These are phyloP conservation scores for Rhagoletis pomonella DNA, from an alignment of 1,140 invertebrate genomes.

Conservation along the genomic window DNA sequence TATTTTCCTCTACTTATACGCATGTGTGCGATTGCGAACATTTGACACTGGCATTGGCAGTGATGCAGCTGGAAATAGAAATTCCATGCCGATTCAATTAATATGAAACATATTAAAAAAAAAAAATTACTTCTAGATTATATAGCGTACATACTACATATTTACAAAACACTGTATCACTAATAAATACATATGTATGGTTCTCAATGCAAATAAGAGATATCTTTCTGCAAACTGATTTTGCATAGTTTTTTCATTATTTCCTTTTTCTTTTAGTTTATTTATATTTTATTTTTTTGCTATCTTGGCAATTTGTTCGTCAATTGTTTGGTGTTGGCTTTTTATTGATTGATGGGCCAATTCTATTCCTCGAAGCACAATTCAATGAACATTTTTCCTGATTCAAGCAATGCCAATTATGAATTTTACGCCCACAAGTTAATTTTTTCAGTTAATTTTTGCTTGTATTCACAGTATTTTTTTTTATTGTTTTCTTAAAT, in stretches of 20 bases:
- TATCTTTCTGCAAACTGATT: not conserved
- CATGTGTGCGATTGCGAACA: not conserved
- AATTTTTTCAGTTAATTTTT: not conserved
- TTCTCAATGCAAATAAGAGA: not conserved
- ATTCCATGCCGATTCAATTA: not conserved
- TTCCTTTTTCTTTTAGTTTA: not conserved
- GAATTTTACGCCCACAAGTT: not conserved
- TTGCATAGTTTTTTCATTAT: not conserved
- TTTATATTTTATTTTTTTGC: not conserved
- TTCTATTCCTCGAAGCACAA: conserved; percentile 5
- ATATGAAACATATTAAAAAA: not conserved
- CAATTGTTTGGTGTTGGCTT: conserved; percentile 18
- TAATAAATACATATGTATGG: not conserved
- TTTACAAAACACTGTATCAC: not conserved
- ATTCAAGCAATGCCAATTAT: conserved; percentile 23
- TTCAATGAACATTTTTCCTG: conserved; percentile 3
- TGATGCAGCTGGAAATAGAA: not conserved
- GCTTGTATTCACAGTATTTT: not conserved
- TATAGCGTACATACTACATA: not conserved
- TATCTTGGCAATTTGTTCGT: conserved; percentile 12
- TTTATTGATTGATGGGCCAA: conserved; percentile 38
- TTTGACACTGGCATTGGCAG: conserved; percentile 19
- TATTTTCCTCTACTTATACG: not conserved
- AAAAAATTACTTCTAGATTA: not conserved
- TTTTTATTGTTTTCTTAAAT: not conserved